Percentiles rank a stretch among this genome's conserved stretches.
Evolutionary conservation across 2,888 invertebrate genomes (phyloP).

Genomic region (Drosophila heteroneura): DNA sequence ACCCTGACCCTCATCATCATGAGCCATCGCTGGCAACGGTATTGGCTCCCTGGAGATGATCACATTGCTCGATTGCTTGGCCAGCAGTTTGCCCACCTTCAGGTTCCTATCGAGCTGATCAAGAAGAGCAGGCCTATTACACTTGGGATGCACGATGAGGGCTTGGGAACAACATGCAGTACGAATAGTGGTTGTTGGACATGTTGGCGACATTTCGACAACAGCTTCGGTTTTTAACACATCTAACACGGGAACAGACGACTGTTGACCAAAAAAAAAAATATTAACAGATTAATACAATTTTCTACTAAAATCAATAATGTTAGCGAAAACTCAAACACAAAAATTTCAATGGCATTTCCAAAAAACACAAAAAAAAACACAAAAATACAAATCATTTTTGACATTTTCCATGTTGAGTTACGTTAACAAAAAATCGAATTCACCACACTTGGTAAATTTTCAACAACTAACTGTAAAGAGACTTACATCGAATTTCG

Average conservation of each 20-base stretch:
- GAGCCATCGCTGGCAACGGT: slow-evolving; percentile 64
- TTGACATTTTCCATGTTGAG: slow-evolving; percentile 7
- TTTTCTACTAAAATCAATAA: slow-evolving; percentile 20
- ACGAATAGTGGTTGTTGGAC: slow-evolving; percentile 27
- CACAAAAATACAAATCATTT: slow-evolving; percentile 17
- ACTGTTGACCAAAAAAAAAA: slow-evolving; percentile 34
- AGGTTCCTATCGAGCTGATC: slow-evolving; percentile 55
- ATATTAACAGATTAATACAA: slow-evolving; percentile 10
- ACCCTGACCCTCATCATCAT: slow-evolving; percentile 76
- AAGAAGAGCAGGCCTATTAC: slow-evolving; percentile 55
- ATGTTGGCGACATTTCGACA: slow-evolving; percentile 49
- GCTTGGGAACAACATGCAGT: slow-evolving; percentile 34
- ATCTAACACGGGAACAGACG: slow-evolving; percentile 35
- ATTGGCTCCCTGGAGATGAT: slow-evolving; percentile 65
- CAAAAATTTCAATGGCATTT: slow-evolving; percentile 44
- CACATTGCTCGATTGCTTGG: slow-evolving; percentile 48
- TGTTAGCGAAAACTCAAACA: slow-evolving; percentile 34
- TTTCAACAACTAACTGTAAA: slow-evolving; percentile 30
- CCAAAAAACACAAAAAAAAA: slow-evolving; percentile 19
- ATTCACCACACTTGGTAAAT: slow-evolving; percentile 10
- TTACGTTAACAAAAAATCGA: slow-evolving; percentile 9
- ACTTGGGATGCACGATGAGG: slow-evolving; percentile 65
- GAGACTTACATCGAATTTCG: slow-evolving; percentile 33
- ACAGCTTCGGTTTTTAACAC: slow-evolving; percentile 36
- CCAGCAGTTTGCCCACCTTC: slow-evolving; percentile 62